Evolutionary conservation across 37 sponge, comb jelly and placozoan genomes (phyloP).

Genomic region (Amphimedon queenslandica): DNA sequence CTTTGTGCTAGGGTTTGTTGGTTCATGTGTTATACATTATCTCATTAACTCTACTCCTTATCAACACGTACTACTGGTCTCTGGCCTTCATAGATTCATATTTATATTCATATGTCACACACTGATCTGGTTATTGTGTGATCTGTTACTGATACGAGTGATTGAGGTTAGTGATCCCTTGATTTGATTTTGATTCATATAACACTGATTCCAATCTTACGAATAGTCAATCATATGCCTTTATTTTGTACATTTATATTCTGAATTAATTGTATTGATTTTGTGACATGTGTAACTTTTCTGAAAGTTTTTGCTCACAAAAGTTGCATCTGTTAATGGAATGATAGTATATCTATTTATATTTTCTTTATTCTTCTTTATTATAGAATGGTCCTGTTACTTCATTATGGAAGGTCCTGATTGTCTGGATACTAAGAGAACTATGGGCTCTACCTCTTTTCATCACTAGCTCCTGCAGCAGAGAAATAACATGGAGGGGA

Average conservation of each 20-base stretch:
- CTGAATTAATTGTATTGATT: too few relatives aligned
- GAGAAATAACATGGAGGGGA: constrained; percentile 57
- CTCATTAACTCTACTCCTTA: too few relatives aligned
- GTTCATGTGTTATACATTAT: not conserved
- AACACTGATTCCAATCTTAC: too few relatives aligned
- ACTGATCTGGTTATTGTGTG: constrained; percentile 4
- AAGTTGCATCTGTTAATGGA: too few relatives aligned
- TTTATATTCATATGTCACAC: not conserved
- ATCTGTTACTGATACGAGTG: not conserved
- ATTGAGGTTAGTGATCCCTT: constrained; percentile 13
- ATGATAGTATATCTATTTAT: too few relatives aligned
- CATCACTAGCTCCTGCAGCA: constrained; percentile 37
- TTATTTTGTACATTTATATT: too few relatives aligned
- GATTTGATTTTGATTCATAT: too few relatives aligned
- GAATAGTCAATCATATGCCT: too few relatives aligned
- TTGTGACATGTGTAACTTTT: too few relatives aligned
- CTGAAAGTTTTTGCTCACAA: too few relatives aligned
- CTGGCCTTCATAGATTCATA: not conserved
- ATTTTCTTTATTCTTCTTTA: not conserved
- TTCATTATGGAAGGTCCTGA: constrained; percentile 28
- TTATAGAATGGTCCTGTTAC: constrained; percentile 45
- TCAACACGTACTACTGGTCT: not conserved
- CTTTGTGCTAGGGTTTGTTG: constrained; percentile 49
- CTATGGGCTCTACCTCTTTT: constrained; percentile 54
- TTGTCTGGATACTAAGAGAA: constrained; percentile 71